Conservation (phyloP, 2,797 vertebrate species). For the Thalassophryne amazonica region DNA sequence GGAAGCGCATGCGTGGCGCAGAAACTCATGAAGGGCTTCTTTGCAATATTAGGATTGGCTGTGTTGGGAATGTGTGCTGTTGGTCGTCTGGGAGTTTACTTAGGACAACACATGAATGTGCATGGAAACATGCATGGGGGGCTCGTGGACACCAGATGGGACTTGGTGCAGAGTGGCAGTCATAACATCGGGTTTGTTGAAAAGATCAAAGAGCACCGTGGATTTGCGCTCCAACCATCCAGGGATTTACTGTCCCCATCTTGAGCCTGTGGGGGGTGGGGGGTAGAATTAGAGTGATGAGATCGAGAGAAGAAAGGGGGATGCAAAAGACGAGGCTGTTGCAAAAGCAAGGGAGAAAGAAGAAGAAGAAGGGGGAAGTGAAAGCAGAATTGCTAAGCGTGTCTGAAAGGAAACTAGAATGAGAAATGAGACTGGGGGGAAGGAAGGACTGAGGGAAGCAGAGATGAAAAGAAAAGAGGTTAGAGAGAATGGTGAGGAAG, state of each 20-base stretch:
- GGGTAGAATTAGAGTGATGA: constrained; percentile 57
- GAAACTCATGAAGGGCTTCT: constrained; percentile 22
- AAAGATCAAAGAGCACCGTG: constrained; percentile 66
- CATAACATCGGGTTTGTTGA: constrained; percentile 41
- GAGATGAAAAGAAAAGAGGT: constrained; percentile 47
- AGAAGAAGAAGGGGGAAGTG: constrained; percentile 29
- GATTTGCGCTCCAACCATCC: constrained; percentile 58
- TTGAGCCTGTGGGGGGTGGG: too few relatives aligned
- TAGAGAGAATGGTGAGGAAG: constrained; percentile 35
- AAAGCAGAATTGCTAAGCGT: constrained; percentile 63
- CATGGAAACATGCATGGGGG: too few relatives aligned
- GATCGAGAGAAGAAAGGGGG: constrained; percentile 48
- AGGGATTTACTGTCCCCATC: constrained; percentile 69
- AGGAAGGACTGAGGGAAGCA: constrained; percentile 27
- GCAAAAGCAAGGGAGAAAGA: constrained; percentile 47
- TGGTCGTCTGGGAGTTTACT: constrained; percentile 36
- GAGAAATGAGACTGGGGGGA: constrained; percentile 45
- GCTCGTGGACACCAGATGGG: constrained; percentile 45
- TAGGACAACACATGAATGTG: constrained; percentile 12
- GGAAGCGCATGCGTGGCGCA: background rate
- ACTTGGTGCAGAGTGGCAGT: constrained; percentile 57
- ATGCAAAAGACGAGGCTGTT: constrained; percentile 43
- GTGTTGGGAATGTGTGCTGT: constrained; percentile 24
- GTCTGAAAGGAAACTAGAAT: constrained; percentile 55
- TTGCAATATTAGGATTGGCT: constrained; percentile 36